Evolutionary conservation across 1,140 invertebrate genomes (phyloP), one percentile per base, ranked within the genome.

Genomic region (Globodera ellingtonae): DNA sequence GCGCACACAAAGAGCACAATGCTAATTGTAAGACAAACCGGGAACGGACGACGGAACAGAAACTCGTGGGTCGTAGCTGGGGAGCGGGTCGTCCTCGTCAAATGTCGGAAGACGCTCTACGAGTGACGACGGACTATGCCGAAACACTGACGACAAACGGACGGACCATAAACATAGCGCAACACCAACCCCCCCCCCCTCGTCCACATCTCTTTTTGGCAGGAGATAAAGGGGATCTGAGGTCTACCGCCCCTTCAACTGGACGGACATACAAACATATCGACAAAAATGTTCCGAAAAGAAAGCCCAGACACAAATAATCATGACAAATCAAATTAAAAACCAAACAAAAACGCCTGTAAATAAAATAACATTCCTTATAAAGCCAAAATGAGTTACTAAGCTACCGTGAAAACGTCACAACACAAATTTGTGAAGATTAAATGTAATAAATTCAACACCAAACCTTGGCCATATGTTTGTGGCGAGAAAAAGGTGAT

Each of bases 391-490:
- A 35, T 35, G 35, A 35, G 35, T 35, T 35, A 35, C 35, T 35
- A 35, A 35, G 35, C 35, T 24, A 35, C 35, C 35, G 1, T 35
- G 35, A 35, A 35, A 35, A 35, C 1, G 3, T 35, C 35, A 35
- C 35, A 35, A 35, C 35, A 35, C 35, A 35, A 35, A 35, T 35
- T 35, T 35, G 35, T 35, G 35, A 2, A 35, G 35, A 35, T 35
- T 35, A 35, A 35, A 35, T 35, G 35, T 35, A 35, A 35, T 35
- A 35, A 35, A 52, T 52, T 10, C 52, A 52, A 69, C 10, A 48
- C 2, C 8, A 18, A 70, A 89, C 87, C 87, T 85, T 89, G 87
- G 46, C 82, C 87, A 79, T 89, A 89, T n/a, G 88, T 89, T 71
- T 86, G 72, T 15, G 89, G 81, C 65, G 79, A 79, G 69, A 84